Evolutionary conservation across 2,888 invertebrate genomes (phyloP).

Genomic region (Schizotus pectinicornis): DNA sequence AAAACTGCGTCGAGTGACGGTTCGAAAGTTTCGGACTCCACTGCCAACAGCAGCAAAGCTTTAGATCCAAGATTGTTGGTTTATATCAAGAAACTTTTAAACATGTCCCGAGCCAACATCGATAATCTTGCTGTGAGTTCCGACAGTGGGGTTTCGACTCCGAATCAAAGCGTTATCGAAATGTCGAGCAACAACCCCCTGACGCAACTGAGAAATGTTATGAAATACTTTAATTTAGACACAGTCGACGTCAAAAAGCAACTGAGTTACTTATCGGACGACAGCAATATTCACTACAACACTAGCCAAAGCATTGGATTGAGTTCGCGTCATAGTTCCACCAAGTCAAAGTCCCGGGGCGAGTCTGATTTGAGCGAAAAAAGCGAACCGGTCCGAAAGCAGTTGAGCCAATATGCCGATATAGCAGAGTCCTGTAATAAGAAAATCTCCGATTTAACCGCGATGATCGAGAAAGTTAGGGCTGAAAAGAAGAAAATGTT

Average conservation of each 20-base stretch:
- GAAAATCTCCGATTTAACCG: conserved; percentile 63
- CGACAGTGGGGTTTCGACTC: conserved; percentile 60
- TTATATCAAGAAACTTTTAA: conserved; percentile 61
- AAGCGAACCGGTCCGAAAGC: neutral
- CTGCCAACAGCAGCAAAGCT: neutral
- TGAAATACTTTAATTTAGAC: conserved; percentile 43
- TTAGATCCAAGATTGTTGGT: conserved; percentile 55
- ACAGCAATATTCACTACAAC: conserved; percentile 25
- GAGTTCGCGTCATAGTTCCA: conserved; percentile 8
- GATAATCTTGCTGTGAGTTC: conserved; percentile 59
- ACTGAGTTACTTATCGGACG: conserved; percentile 36
- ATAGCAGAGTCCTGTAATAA: conserved; percentile 63
- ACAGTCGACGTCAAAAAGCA: conserved; percentile 38
- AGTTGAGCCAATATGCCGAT: conserved; percentile 56
- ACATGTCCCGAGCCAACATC: conserved; percentile 61
- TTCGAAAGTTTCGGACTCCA: neutral
- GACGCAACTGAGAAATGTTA: conserved; percentile 32
- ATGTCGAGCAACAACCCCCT: conserved; percentile 52
- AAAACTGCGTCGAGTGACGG: neutral
- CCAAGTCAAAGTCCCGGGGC: neutral
- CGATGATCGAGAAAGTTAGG: conserved; percentile 65
- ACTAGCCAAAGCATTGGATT: conserved; percentile 19
- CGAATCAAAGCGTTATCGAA: conserved; percentile 59
- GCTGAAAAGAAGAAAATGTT: conserved; percentile 62
- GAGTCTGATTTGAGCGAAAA: neutral